Evolutionary conservation across 2,797 vertebrate genomes (phyloP), one percentile per base, ranked within the genome.

Genomic region (Rhinella marina): DNA sequence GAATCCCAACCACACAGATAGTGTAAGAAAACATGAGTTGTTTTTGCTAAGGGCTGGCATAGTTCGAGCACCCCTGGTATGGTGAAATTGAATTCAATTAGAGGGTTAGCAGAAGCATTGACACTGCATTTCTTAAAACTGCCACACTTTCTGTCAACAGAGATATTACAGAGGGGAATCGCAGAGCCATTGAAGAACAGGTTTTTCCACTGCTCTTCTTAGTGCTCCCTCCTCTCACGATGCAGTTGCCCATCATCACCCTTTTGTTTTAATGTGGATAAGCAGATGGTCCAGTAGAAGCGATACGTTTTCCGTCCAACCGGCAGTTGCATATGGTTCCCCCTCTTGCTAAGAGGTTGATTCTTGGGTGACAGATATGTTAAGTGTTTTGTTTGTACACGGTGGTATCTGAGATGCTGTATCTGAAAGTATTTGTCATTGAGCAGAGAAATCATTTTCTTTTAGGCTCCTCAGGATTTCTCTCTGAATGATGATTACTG

Each of bases 51-150:
- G 79, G 87, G 78, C 84, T 88, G 88, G 88, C 84, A 68, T 86
- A 82, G 84, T 29, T 52, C 32, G 78, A 86, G 84, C 84, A 82
- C 66, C 79, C 78, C 84, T 59, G 70, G 59, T 88, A 82, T 81
- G 84, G 78, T 82, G 68, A 88, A 86, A 86, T 82, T 88, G 84
- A 86, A 88, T 88, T 88, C 88, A 88, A 88, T 88, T 88, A 86
- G 83, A 88, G 70, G 88, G 88, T 88, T 88, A 86, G 84, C 78
- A 48, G 83, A 83, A 82, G 70, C 83, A 77, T 25, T 86, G 83
- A 86, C 83, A 75, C 82, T 21, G 87, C 66, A 77, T 86, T 84
- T 88, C 78, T 79, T 85, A 85, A 85, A 85, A 85, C 52, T 80
- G 66, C 82, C 85, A 59, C 68, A 88, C 78, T 68, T 82, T 77